Conservation (phyloP, 2,888 invertebrate genomes). For the Megastigmus dorsalis region DNA sequence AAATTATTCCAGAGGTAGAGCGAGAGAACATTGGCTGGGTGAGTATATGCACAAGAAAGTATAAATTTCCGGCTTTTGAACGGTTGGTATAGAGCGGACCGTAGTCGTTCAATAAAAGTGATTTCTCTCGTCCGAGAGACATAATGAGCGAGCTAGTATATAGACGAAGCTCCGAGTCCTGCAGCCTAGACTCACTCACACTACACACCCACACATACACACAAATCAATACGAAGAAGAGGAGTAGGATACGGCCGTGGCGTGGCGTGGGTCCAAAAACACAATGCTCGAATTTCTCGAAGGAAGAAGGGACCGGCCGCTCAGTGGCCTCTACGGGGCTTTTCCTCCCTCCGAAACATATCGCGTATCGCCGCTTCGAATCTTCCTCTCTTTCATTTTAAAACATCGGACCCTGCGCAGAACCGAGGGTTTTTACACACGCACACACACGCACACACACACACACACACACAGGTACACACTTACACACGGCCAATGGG, state of each 20-base stretch:
- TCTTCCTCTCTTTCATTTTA: slow-evolving; percentile 41
- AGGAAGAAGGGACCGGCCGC: slow-evolving; percentile 3
- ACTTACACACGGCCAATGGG: too few relatives aligned
- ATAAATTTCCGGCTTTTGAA: slow-evolving; percentile 44
- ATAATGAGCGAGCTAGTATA: slow-evolving; percentile 31
- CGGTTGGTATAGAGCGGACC: background rate
- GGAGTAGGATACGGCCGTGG: background rate
- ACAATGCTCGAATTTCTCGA: slow-evolving; percentile 50
- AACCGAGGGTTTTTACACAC: background rate
- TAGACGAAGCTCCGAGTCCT: background rate
- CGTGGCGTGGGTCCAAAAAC: slow-evolving; percentile 39
- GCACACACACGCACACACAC: background rate
- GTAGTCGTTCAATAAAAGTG: slow-evolving; percentile 41
- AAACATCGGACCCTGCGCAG: slow-evolving; percentile 13
- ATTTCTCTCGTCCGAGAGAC: slow-evolving; percentile 39
- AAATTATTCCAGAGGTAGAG: slow-evolving; percentile 22
- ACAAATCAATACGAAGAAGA: slow-evolving; percentile 47
- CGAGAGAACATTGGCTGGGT: slow-evolving; percentile 42
- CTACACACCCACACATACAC: background rate
- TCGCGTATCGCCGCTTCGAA: slow-evolving; percentile 41
- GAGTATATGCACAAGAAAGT: slow-evolving; percentile 32
- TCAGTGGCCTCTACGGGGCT: too few relatives aligned
- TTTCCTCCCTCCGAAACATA: slow-evolving; percentile 37
- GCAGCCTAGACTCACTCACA: slow-evolving; percentile 2
- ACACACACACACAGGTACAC: background rate